These are phyloP conservation scores for Macropis europaea DNA, from an alignment of 2,888 invertebrate species.

Conservation along the genomic window DNA sequence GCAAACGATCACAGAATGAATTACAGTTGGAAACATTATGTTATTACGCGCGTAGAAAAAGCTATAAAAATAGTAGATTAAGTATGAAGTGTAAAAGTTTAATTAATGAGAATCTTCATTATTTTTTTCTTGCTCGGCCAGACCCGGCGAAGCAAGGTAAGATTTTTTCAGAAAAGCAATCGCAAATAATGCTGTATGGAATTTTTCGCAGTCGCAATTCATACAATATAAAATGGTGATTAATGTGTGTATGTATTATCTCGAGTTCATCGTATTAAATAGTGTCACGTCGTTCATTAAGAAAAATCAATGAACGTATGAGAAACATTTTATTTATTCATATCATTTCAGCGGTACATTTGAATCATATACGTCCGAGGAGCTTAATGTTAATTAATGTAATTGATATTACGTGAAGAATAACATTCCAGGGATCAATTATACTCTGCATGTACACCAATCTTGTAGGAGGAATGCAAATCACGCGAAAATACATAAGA, in stretches of 20 bases:
- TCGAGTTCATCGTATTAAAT: not conserved
- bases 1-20: not conserved
- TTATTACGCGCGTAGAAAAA: not conserved
- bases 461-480: no score
- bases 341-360: not conserved
- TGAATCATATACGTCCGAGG: not conserved
- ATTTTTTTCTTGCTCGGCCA: conserved; percentile 73
- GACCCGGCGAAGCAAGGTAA: conserved; percentile 76
- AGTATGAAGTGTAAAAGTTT: conserved; percentile 4
- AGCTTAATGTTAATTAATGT: not conserved
- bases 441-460: no score
- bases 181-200: conserved; percentile 50
- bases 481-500: no score
- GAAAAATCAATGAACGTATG: not conserved
- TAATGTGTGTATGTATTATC: conserved; percentile 9
- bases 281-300: not conserved
- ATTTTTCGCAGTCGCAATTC: conserved; percentile 30
- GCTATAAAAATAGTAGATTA: not conserved
- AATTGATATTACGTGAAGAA: not conserved
- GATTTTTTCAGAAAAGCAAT: conserved; percentile 47
- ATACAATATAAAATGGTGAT: conserved; percentile 9
- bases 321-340: not conserved
- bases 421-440: not conserved
- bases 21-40: not conserved
- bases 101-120: conserved; percentile 69